Evolutionary conservation across 92 coral and sea anemone species (phyloP).

Genomic region (Umimayanthus kanabou): DNA sequence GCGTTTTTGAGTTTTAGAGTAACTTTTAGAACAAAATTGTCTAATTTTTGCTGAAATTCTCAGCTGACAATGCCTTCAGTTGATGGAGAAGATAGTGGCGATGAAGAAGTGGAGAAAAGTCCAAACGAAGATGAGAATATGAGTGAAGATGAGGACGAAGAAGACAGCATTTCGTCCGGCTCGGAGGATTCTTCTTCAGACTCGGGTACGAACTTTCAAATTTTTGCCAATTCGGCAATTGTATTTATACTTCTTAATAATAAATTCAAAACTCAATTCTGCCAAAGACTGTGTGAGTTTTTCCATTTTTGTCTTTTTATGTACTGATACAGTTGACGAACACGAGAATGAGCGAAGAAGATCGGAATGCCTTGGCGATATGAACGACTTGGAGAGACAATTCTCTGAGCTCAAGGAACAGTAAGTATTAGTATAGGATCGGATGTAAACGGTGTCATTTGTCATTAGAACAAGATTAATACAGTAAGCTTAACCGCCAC

Average conservation of each 20-base stretch:
- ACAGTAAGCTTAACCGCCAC: background rate
- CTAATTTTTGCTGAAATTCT: background rate
- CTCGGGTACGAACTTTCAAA: slow-evolving; percentile 45
- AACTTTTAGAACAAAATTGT: slow-evolving; percentile 6
- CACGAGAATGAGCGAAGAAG: slow-evolving; percentile 94
- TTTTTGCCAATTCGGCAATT: background rate
- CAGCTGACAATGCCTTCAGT: slow-evolving; percentile 74
- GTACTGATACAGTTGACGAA: slow-evolving; percentile 73
- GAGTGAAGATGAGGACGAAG: slow-evolving; percentile 99
- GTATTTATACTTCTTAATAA: background rate
- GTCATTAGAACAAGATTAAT: background rate
- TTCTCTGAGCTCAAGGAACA: slow-evolving; percentile 95
- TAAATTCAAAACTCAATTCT: background rate
- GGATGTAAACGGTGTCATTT: background rate
- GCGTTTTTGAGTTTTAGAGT: background rate
- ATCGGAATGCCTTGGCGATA: slow-evolving; percentile 88
- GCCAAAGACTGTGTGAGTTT: background rate
- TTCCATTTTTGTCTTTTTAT: background rate
- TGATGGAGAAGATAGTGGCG: slow-evolving; percentile 99
- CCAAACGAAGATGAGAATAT: slow-evolving; percentile 94
- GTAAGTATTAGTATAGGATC: slow-evolving; percentile 53
- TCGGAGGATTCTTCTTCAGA: slow-evolving; percentile 95
- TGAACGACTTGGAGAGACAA: slow-evolving; percentile 96
- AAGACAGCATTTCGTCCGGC: slow-evolving; percentile 81
- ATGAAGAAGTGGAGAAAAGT: slow-evolving; percentile 91